These are phyloP conservation scores for Pao palembangensis DNA, from an alignment of 2,113 vertebrate species.

Conservation along the genomic window DNA sequence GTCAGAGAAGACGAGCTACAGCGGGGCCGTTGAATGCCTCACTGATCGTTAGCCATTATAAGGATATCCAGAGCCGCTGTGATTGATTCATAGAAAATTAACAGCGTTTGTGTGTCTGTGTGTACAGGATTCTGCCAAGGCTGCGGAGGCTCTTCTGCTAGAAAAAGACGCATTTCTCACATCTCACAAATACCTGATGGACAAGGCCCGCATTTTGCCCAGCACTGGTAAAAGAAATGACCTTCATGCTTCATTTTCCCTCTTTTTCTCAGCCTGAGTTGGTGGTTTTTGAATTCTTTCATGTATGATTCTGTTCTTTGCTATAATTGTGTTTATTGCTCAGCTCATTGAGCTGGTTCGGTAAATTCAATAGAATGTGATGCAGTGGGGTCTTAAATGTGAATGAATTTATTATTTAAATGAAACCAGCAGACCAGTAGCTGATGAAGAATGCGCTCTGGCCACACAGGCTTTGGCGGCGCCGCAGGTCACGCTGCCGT, in stretches of 20 bases:
- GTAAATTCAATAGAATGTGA: no score
- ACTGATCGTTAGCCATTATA: slow-evolving; percentile 52
- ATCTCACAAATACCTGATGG: slow-evolving; percentile 85
- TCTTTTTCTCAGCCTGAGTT: not conserved
- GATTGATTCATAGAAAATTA: slow-evolving; percentile 54
- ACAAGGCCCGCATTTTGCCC: slow-evolving; percentile 79
- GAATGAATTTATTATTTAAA: not conserved
- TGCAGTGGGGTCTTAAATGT: not conserved
- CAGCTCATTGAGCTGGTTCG: no score
- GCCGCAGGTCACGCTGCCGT: no score
- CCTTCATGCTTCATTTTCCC: not conserved
- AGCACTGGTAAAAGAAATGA: slow-evolving; percentile 75
- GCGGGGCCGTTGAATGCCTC: slow-evolving; percentile 43
- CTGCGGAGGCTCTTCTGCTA: slow-evolving; percentile 80
- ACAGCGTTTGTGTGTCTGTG: slow-evolving; percentile 41
- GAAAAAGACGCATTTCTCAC: slow-evolving; percentile 89
- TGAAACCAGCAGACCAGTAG: not conserved
- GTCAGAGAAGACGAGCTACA: slow-evolving; percentile 38
- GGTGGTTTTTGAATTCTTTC: no score
- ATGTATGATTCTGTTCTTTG: no score
- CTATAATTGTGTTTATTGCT: no score
- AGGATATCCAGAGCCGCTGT: slow-evolving; percentile 39
- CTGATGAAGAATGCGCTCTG: not conserved
- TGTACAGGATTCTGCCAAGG: slow-evolving; percentile 77
- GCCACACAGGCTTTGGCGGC: no score